Conservation (phyloP, 2,113 vertebrate genomes). For the Sterna hirundo region DNA sequence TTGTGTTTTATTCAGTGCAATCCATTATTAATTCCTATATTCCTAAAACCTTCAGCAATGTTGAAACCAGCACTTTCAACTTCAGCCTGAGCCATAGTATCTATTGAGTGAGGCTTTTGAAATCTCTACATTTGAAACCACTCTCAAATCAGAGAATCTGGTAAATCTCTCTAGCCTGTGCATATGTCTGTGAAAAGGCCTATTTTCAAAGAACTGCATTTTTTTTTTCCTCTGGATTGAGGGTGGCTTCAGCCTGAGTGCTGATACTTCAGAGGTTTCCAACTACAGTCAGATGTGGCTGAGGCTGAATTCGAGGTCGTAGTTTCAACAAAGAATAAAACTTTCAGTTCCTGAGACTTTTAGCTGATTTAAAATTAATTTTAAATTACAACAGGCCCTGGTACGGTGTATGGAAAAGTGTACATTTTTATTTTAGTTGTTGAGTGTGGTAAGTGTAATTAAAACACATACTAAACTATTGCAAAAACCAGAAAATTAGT, state of each 20-base stretch:
- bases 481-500: background rate
- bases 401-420: background rate
- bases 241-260: background rate
- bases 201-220: background rate
- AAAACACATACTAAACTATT: background rate
- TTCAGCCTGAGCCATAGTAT: background rate
- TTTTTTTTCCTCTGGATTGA: background rate
- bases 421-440: background rate
- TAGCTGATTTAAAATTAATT: background rate
- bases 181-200: background rate
- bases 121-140: slow-evolving; percentile 13
- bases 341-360: background rate
- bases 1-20: slow-evolving; percentile 40
- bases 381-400: background rate
- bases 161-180: background rate
- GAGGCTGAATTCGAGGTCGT: background rate
- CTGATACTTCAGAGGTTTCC: slow-evolving; percentile 6
- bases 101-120: slow-evolving; percentile 27
- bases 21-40: slow-evolving; percentile 31
- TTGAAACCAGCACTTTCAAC: slow-evolving; percentile 5
- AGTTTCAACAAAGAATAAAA: background rate
- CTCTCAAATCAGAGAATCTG: slow-evolving; percentile 10
- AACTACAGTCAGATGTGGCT: background rate
- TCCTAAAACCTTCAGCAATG: background rate
- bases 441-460: background rate